A percentile compares a stretch with the other conserved stretches of the same genome.
Evolutionary conservation across 2,797 vertebrate species (phyloP).

Genomic region (Myioborus miniatus): DNA sequence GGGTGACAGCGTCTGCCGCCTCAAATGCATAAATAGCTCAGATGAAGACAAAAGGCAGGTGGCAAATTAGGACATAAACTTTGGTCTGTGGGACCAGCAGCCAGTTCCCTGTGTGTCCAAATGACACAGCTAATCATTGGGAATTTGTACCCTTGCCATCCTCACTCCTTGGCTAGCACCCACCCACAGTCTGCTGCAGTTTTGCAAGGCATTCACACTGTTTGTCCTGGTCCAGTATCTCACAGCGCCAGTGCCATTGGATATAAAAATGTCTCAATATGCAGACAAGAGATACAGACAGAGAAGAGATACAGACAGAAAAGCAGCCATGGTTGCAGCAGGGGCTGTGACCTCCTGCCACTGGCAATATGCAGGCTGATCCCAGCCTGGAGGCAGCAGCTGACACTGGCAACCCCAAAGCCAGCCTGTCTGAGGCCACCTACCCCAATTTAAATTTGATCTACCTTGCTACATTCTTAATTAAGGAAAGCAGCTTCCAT

Average conservation of each 20-base stretch:
- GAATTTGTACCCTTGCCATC: background rate
- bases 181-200: background rate
- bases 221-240: background rate
- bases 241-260: background rate
- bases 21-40: background rate
- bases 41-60: constrained; percentile 31
- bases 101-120: background rate
- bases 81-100: background rate
- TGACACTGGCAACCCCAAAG: background rate
- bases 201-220: background rate
- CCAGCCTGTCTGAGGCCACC: background rate
- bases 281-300: background rate
- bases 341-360: background rate
- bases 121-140: background rate
- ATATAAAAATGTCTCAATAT: fast-evolving
- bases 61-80: background rate
- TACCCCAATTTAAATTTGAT: background rate
- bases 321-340: background rate
- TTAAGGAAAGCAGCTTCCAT: background rate
- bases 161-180: background rate
- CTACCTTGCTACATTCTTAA: background rate
- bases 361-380: background rate
- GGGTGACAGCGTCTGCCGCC: fast-evolving
- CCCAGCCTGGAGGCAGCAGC: background rate
- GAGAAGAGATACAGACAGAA: background rate